Percentiles rank a stretch among this genome's conserved stretches.
phyloP scores from a whole-genome alignment of 2,113 vertebrate species.

The Illadopsis cleaveri region DNA sequence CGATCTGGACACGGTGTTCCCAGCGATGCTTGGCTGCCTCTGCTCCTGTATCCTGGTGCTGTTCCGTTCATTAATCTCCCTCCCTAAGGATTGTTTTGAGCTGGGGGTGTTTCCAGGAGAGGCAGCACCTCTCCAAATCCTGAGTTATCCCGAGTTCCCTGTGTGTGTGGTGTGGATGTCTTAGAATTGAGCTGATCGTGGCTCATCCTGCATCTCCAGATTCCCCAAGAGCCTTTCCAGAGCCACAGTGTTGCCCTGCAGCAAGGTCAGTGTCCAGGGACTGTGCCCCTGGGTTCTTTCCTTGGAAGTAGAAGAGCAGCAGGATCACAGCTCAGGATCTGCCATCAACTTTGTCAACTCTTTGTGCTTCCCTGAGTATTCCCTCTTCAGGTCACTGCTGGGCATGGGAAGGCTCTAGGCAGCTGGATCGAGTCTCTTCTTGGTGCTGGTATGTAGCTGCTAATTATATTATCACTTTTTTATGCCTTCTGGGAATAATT shows the following conservation, averaged over 20 bases:
- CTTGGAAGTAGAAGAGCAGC: not conserved
- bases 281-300: not conserved
- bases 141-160: accelerated
- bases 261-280: accelerated
- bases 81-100: not conserved
- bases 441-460: not conserved
- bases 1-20: slow-evolving; percentile 3
- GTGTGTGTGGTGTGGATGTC: accelerated
- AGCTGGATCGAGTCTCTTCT: not conserved
- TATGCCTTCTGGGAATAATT: not conserved
- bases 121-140: not conserved
- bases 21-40: slow-evolving; percentile 12
- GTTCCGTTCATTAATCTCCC: not conserved
- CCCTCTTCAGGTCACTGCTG: accelerated
- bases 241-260: not conserved
- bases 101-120: not conserved
- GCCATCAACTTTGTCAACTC: not conserved
- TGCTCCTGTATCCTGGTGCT: not conserved
- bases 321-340: not conserved
- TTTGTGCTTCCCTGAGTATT: not conserved
- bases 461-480: not conserved
- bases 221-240: not conserved
- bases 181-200: accelerated
- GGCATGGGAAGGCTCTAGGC: not conserved
- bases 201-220: not conserved